Conservation (phyloP, 2,888 invertebrate genomes). For the Macroteleia sp. region DNA sequence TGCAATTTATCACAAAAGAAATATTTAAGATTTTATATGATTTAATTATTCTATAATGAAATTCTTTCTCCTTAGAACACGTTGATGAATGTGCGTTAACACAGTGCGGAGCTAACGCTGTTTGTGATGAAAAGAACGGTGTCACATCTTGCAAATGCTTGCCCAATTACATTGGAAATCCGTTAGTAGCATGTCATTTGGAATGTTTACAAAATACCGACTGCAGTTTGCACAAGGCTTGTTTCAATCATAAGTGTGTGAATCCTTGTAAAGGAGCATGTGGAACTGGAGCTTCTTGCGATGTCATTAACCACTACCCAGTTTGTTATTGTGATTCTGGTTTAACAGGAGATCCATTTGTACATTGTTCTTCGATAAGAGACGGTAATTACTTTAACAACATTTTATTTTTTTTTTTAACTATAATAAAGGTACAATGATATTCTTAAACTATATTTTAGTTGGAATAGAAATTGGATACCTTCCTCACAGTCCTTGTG, state of each 20-base stretch:
- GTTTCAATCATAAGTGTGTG: conserved; percentile 85
- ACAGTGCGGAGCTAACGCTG: conserved; percentile 92
- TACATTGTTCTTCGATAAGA: conserved; percentile 86
- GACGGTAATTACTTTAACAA: conserved; percentile 59
- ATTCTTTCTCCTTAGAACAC: too few relatives aligned
- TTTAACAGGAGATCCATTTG: conserved; percentile 87
- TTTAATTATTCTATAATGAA: too few relatives aligned
- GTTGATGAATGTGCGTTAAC: conserved; percentile 90
- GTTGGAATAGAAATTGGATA: conserved; percentile 50
- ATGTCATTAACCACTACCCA: conserved; percentile 91
- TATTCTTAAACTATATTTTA: too few relatives aligned
- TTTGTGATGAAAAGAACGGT: conserved; percentile 89
- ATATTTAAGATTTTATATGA: too few relatives aligned
- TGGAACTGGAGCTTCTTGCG: conserved; percentile 89
- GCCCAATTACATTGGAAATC: conserved; percentile 91
- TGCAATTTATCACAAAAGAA: too few relatives aligned
- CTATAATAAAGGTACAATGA: too few relatives aligned
- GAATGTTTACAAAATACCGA: conserved; percentile 92
- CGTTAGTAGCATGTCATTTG: conserved; percentile 90
- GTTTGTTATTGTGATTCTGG: conserved; percentile 90
- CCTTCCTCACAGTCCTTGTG: conserved; percentile 76
- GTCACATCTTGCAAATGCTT: conserved; percentile 89
- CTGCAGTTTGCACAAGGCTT: conserved; percentile 84
- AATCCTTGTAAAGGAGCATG: conserved; percentile 88
- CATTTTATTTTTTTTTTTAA: too few relatives aligned